Conservation (phyloP, 2,797 vertebrate species). For the Kryptolebias ocellatus region DNA sequence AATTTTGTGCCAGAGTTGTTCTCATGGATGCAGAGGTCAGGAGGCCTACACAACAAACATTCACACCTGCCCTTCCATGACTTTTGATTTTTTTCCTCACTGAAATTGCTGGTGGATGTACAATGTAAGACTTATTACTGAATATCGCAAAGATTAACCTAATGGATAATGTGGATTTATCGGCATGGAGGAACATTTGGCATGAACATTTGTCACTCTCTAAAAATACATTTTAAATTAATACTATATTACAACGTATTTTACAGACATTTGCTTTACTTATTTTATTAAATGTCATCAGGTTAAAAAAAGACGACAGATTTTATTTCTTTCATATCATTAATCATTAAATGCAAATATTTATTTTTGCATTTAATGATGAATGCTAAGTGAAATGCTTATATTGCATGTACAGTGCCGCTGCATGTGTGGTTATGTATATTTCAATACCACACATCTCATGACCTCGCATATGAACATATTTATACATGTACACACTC, state of each 20-base stretch:
- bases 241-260: neutral
- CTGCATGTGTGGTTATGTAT: constrained; percentile 26
- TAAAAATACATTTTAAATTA: neutral
- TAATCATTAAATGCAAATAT: neutral
- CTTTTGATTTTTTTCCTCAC: constrained; percentile 51
- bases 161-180: neutral
- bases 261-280: neutral
- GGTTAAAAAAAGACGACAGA: neutral
- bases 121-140: constrained; percentile 24
- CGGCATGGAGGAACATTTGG: neutral
- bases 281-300: neutral
- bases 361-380: neutral
- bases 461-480: constrained; percentile 72
- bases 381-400: neutral
- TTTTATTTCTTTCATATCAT: neutral
- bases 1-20: constrained; percentile 74
- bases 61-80: constrained; percentile 73
- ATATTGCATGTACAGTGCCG: constrained; percentile 1
- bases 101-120: constrained; percentile 21
- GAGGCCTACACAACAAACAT: constrained; percentile 73
- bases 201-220: neutral
- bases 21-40: constrained; percentile 60
- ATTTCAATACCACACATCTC: constrained; percentile 46
- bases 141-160: neutral
- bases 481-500: constrained; percentile 43